phyloP scores from a whole-genome alignment of 2,888 invertebrate species.

The Himalopsyche kuldschensis region DNA sequence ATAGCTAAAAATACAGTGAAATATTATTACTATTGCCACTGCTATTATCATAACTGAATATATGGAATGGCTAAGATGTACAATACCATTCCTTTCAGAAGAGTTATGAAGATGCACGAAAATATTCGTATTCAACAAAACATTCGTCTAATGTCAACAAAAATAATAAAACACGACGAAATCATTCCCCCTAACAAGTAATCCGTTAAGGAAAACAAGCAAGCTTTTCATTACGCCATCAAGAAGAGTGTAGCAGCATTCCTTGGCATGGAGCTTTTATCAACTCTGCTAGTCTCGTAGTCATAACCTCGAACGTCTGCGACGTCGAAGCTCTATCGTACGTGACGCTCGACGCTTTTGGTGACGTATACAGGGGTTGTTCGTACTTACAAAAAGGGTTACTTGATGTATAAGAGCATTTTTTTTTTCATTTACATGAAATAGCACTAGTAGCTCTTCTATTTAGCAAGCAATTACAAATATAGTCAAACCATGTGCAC shows the following conservation, averaged over 20 bases:
- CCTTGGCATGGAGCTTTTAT: constrained; percentile 27
- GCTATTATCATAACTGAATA: too few relatives aligned
- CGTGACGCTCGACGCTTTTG: constrained; percentile 30
- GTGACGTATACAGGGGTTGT: not conserved
- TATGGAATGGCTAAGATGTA: too few relatives aligned
- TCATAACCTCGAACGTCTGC: constrained; percentile 35
- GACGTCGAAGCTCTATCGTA: constrained; percentile 29
- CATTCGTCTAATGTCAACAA: not conserved
- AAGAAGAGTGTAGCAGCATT: constrained; percentile 24
- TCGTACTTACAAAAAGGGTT: not conserved
- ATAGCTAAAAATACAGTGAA: too few relatives aligned
- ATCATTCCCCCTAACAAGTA: not conserved
- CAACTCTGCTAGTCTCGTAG: constrained; percentile 24
- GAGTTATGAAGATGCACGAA: too few relatives aligned
- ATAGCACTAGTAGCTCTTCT: too few relatives aligned
- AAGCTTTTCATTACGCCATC: constrained; percentile 32
- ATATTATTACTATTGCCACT: too few relatives aligned
- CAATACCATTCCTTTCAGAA: too few relatives aligned
- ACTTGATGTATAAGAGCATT: too few relatives aligned
- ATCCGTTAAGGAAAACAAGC: constrained; percentile 28
- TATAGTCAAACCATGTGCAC: too few relatives aligned
- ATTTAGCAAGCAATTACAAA: too few relatives aligned
- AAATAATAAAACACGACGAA: not conserved
- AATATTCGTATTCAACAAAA: too few relatives aligned
- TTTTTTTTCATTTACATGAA: too few relatives aligned